Conservation (phyloP, 2,888 invertebrate genomes). For the Torymus auratus region DNA sequence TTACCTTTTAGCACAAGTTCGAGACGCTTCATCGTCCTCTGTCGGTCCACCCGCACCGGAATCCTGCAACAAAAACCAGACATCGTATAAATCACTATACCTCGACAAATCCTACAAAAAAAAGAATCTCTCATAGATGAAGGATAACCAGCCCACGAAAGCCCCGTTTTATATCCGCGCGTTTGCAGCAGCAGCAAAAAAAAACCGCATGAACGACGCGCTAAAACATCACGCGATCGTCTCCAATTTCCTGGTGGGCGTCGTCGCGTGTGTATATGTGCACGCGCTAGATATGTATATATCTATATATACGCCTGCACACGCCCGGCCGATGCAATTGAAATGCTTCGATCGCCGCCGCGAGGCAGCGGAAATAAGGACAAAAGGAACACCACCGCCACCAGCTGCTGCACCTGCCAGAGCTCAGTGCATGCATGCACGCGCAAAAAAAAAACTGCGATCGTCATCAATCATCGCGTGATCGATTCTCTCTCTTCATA, state of each 20-base stretch:
- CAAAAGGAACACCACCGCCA: neutral
- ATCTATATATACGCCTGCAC: too few relatives aligned
- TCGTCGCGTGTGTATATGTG: too few relatives aligned
- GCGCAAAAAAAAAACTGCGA: conserved; percentile 6
- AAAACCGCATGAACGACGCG: too few relatives aligned
- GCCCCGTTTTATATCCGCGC: too few relatives aligned
- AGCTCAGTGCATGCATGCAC: neutral
- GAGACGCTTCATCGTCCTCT: conserved; percentile 78
- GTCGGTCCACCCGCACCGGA: conserved; percentile 78
- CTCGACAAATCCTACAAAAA: too few relatives aligned
- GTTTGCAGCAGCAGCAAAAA: too few relatives aligned
- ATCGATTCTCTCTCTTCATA: conserved; percentile 29
- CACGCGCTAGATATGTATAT: too few relatives aligned
- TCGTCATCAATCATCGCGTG: conserved; percentile 18
- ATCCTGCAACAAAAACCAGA: conserved; percentile 75
- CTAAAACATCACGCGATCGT: neutral
- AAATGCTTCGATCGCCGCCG: neutral
- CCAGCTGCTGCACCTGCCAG: neutral
- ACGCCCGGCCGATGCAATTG: neutral
- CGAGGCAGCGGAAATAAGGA: neutral
- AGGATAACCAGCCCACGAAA: too few relatives aligned
- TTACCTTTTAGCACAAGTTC: conserved; percentile 78
- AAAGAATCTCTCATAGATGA: too few relatives aligned
- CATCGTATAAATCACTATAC: conserved; percentile 6
- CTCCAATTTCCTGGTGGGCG: conserved; percentile 1